These are phyloP conservation scores for Phoxinus phoxinus DNA, from an alignment of 2,113 vertebrate genomes.

Conservation along the genomic window DNA sequence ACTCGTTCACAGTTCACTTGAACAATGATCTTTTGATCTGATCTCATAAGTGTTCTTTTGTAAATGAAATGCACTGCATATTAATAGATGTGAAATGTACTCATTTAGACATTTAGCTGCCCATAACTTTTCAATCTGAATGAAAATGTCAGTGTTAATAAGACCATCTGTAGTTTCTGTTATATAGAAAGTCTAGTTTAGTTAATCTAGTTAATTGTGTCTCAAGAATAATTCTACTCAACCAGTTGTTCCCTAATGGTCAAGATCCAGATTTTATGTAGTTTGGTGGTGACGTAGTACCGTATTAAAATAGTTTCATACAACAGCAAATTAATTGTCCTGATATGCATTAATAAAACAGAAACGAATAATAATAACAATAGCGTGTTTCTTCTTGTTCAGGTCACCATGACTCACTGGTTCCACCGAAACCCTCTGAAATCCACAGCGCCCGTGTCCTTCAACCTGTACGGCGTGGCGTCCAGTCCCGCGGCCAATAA, in stretches of 20 bases:
- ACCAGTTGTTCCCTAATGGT: neutral
- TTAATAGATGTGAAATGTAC: neutral
- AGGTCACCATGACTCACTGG: slow-evolving; percentile 92
- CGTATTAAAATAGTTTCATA: neutral
- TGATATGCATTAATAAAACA: neutral
- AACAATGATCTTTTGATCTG: neutral
- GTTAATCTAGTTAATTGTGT: neutral
- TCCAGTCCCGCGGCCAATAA: slow-evolving; percentile 87
- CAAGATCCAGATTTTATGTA: neutral
- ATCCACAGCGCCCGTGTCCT: slow-evolving; percentile 91
- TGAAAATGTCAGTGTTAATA: neutral
- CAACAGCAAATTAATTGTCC: neutral
- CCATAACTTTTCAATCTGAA: neutral
- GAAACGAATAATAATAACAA: neutral
- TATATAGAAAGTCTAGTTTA: neutral
- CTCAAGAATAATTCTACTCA: neutral
- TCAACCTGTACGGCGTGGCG: slow-evolving; percentile 92
- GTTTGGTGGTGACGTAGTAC: neutral
- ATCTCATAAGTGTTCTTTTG: neutral
- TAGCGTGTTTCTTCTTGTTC: neutral
- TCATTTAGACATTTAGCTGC: neutral
- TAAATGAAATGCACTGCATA: neutral
- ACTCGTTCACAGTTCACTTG: neutral
- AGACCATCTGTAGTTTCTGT: neutral
- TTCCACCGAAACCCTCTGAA: slow-evolving; percentile 98